A percentile compares a stretch with the other conserved stretches of the same genome.
Conservation (phyloP, 2,888 invertebrate genomes). For the Therioaphis trifolii region DNA sequence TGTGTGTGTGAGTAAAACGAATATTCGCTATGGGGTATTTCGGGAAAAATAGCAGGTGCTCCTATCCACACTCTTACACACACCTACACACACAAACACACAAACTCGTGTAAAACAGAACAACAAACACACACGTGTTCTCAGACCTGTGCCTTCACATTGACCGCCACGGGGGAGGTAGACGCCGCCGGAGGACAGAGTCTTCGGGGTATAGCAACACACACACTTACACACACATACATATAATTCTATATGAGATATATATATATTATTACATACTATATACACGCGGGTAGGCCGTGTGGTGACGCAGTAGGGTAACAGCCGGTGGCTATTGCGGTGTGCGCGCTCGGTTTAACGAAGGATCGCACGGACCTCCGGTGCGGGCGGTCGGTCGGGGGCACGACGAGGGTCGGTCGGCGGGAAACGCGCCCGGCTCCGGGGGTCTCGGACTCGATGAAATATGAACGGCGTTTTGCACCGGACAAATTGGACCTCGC, state of each 20-base stretch:
- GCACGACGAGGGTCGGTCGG: background rate
- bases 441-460: conserved; percentile 13
- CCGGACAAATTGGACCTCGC: conserved; percentile 38
- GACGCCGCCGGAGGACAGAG: too few relatives aligned
- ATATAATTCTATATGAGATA: too few relatives aligned
- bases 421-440: background rate
- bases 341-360: background rate
- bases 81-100: background rate
- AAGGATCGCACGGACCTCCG: background rate
- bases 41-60: background rate
- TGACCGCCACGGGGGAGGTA: background rate
- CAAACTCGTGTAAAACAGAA: too few relatives aligned
- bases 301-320: too few relatives aligned
- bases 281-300: too few relatives aligned
- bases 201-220: too few relatives aligned
- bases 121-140: too few relatives aligned
- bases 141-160: too few relatives aligned
- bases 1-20: too few relatives aligned
- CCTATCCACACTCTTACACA: background rate
- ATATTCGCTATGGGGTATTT: background rate
- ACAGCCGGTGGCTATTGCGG: background rate
- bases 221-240: too few relatives aligned
- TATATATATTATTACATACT: too few relatives aligned
- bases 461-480: conserved; percentile 35
- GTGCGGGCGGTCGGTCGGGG: background rate